Conservation (phyloP, 2,888 invertebrate species). For the Tipula helvola region DNA sequence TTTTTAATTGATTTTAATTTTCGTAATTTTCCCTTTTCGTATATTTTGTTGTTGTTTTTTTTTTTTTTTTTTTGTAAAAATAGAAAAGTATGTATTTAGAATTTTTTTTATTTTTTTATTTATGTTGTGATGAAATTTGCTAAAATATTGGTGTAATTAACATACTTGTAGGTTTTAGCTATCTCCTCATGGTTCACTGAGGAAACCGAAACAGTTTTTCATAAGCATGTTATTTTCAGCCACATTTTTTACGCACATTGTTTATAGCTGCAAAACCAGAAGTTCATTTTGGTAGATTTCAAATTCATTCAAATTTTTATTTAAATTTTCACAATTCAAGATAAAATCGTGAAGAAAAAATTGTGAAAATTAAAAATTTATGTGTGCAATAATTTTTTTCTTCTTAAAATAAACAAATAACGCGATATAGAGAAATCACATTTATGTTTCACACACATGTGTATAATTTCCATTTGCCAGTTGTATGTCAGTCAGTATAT, state of each 20-base stretch:
- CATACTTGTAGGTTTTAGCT: not conserved
- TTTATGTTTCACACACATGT: not conserved
- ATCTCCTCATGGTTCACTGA: not conserved
- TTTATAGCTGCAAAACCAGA: not conserved
- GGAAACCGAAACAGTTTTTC: not conserved
- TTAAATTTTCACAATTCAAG: not conserved
- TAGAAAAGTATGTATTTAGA: not conserved
- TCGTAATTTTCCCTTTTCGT: not conserved
- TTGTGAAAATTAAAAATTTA: not conserved
- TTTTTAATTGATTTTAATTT: not conserved
- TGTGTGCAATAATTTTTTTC: not conserved
- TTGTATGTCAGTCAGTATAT: slow-evolving; percentile 4
- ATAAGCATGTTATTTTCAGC: not conserved
- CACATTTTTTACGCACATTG: not conserved
- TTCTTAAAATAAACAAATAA: not conserved
- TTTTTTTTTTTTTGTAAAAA: not conserved
- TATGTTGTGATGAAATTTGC: not conserved
- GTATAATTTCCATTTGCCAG: not conserved
- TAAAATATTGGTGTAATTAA: not conserved
- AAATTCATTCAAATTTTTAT: not conserved
- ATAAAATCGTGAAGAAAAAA: not conserved
- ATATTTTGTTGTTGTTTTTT: not conserved
- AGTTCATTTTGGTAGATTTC: not conserved
- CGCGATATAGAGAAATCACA: not conserved
- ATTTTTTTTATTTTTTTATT: not conserved